phyloP scores from a whole-genome alignment of 2,113 vertebrate species.

The Oreocharis arfaki region DNA sequence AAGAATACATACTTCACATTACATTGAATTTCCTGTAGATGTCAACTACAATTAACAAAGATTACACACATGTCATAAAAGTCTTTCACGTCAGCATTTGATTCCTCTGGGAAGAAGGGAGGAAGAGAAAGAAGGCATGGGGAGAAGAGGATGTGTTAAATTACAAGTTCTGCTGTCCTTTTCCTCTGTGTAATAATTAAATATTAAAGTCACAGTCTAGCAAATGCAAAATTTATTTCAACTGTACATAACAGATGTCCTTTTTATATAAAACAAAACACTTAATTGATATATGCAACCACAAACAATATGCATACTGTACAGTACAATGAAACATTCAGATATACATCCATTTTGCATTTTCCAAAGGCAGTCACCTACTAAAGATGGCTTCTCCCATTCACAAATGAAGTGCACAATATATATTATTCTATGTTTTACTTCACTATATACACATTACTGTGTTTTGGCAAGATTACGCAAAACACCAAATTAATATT shows the following conservation, averaged over 20 bases:
- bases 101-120: neutral
- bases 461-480: slow-evolving; percentile 72
- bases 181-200: slow-evolving; percentile 66
- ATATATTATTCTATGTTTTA: slow-evolving; percentile 69
- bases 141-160: neutral
- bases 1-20: neutral
- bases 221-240: slow-evolving; percentile 99
- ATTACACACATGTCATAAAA: neutral
- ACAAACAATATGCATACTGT: slow-evolving; percentile 85
- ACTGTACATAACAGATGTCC: slow-evolving; percentile 92
- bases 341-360: slow-evolving; percentile 78
- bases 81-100: neutral
- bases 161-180: slow-evolving; percentile 22
- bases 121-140: neutral
- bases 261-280: slow-evolving; percentile 84
- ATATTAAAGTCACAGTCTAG: slow-evolving; percentile 81
- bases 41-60: neutral
- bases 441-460: slow-evolving; percentile 68
- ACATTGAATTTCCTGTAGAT: neutral
- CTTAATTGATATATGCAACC: slow-evolving; percentile 78
- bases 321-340: slow-evolving; percentile 84
- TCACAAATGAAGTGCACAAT: slow-evolving; percentile 88
- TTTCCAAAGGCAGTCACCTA: slow-evolving; percentile 76
- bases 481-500: slow-evolving; percentile 67
- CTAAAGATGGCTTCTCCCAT: slow-evolving; percentile 79